Percentiles rank a stretch among this genome's conserved stretches.
Conservation (phyloP, 2,888 invertebrate species). For the Nomada fabriciana region DNA sequence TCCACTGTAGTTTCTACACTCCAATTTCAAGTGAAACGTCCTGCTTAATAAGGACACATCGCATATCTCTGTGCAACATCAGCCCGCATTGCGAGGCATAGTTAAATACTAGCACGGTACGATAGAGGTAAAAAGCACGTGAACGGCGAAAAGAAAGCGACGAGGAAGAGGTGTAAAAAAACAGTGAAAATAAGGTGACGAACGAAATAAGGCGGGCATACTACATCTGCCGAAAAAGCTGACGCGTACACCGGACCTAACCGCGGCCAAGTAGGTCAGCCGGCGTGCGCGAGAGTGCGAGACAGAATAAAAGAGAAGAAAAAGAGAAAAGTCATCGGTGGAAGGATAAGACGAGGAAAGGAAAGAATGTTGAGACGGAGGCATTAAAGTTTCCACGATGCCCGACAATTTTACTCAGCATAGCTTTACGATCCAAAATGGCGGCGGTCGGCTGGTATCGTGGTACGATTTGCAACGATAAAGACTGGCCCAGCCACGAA, state of each 20-base stretch:
- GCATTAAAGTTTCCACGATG: conserved; percentile 59
- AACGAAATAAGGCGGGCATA: neutral
- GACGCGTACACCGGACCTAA: conserved; percentile 68
- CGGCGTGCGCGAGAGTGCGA: conserved; percentile 71
- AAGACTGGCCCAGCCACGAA: conserved; percentile 46
- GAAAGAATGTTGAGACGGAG: conserved; percentile 64
- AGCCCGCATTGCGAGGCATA: conserved; percentile 42
- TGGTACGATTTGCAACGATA: conserved; percentile 51
- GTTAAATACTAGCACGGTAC: conserved; percentile 5
- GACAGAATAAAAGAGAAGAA: conserved; percentile 60
- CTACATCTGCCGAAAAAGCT: conserved; percentile 58
- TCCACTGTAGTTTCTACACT: conserved; percentile 19
- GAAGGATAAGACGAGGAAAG: conserved; percentile 45
- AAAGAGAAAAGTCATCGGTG: conserved; percentile 18
- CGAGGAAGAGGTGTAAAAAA: neutral
- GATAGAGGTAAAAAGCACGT: neutral
- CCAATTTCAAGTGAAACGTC: conserved; percentile 34
- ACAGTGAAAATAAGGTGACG: conserved; percentile 17
- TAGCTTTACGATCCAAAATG: conserved; percentile 71
- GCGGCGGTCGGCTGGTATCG: conserved; percentile 70
- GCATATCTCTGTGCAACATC: conserved; percentile 12
- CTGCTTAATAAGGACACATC: conserved; percentile 36
- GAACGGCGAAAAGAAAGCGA: conserved; percentile 7
- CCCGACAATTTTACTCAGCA: conserved; percentile 47
- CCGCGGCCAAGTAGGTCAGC: conserved; percentile 71